phyloP scores from a whole-genome alignment of 2,888 invertebrate genomes.

The Eupithecia centaureata region DNA sequence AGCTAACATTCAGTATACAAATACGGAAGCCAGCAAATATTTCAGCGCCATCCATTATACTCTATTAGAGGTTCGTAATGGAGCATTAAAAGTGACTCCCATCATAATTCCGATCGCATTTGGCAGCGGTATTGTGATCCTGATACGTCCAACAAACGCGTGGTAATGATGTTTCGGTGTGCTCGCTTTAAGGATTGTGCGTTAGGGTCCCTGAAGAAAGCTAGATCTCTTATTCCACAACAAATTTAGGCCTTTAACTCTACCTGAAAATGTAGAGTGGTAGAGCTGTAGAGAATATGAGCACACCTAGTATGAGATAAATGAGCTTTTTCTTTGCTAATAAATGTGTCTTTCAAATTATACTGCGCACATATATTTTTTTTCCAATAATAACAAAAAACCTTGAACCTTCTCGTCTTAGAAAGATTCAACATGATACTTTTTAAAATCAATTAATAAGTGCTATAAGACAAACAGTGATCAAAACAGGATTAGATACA shows the following conservation, averaged over 20 bases:
- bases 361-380: too few relatives aligned
- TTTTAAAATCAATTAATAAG: background rate
- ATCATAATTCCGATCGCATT: conserved; percentile 74
- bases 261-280: background rate
- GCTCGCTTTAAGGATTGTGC: conserved; percentile 35
- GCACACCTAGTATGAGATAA: too few relatives aligned
- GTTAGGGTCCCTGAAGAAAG: conserved; percentile 2
- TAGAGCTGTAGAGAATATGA: background rate
- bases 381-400: too few relatives aligned
- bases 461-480: background rate
- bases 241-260: background rate
- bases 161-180: conserved; percentile 63
- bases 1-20: conserved; percentile 34
- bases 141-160: conserved; percentile 79
- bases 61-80: conserved; percentile 68
- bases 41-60: conserved; percentile 59
- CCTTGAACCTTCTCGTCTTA: too few relatives aligned
- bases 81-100: conserved; percentile 74
- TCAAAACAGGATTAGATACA: background rate
- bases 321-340: background rate
- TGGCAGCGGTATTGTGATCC: conserved; percentile 78
- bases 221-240: background rate
- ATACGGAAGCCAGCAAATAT: conserved; percentile 59
- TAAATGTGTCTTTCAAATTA: too few relatives aligned
- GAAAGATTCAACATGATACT: background rate